Evolutionary conservation across 2,113 vertebrate genomes (phyloP), one percentile per base, ranked within the genome.

Genomic region (Ochotona curzoniae): DNA sequence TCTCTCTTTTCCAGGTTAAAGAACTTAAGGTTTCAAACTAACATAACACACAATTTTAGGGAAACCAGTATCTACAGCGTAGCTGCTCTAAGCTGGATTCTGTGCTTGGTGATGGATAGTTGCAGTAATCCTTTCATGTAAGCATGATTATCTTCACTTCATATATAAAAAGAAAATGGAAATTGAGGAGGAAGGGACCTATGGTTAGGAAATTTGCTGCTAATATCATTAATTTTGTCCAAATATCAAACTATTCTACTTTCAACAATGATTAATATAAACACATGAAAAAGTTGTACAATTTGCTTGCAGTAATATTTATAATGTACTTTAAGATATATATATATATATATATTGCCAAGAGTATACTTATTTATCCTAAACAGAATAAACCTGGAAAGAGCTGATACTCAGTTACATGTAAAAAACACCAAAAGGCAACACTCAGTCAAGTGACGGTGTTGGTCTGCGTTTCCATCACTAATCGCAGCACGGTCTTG

Each of bases 311-410:
- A 28, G 17, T 61, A 20, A 14, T 28, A 49, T 57, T 66, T 38
- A 79, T 2, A 89, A 90, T 49, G 35, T 87, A 79, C 18, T 60
- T 57, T 79, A 71, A 90, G 30, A 91, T 83, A 71, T 32, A 63
- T 12, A 44, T 44, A 44, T 44, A 4, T 44, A 4, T 44, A 4
- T 44, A 4, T 35, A 12, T 32, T 20, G 3, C 13, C 1, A 57
- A 57, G 14, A 32, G n/a, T 32, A 54, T 2, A 69, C 23, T 12
- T 70, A 12, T 66, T 87, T 66, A n/a, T 80, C 60, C 66, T 70
- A 63, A 63, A 38, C 38, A 79, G 17, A 87, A 49, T 47, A 57
- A 67, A 75, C 63, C 64, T 44, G 20, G 21, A 44, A 66, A 90
- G 23, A 60, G 35, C 14, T 23, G 20, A n/a, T 2, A 1, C 15